Conservation (phyloP, 2,113 vertebrate genomes). For the Odocoileus virginianus region DNA sequence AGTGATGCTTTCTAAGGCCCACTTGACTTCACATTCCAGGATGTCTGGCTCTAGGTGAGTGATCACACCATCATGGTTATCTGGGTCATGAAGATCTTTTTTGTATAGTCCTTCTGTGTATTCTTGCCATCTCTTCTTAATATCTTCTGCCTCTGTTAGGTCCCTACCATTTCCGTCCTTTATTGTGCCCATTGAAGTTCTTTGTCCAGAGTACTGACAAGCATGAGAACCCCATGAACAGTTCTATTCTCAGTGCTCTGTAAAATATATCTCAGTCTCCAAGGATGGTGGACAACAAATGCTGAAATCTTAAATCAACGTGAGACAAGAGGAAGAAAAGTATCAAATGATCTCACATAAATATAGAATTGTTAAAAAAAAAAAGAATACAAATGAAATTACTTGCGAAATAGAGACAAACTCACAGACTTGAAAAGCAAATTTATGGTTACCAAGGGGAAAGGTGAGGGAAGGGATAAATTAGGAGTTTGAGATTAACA, state of each 20-base stretch:
- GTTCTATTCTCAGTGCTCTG: neutral
- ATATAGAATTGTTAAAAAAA: neutral
- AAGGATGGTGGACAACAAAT: neutral
- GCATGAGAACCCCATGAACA: neutral
- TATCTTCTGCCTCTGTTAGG: neutral
- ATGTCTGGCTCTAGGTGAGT: neutral
- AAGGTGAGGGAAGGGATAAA: neutral
- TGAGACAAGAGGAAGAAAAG: neutral
- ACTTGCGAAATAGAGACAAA: neutral
- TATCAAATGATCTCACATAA: neutral
- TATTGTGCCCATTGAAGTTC: neutral
- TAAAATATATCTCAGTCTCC: neutral
- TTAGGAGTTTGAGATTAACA: neutral
- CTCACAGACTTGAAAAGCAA: neutral
- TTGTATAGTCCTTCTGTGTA: neutral
- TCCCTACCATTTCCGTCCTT: neutral
- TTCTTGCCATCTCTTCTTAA: neutral
- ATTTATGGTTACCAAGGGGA: neutral
- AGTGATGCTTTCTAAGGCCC: neutral
- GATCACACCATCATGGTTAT: neutral
- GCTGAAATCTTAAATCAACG: slow-evolving; percentile 15
- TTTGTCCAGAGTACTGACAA: neutral
- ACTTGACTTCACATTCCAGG: neutral
- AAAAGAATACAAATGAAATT: neutral
- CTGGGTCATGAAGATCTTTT: neutral